phyloP scores from a whole-genome alignment of 2,888 invertebrate species.

The Hemithea aestivaria region DNA sequence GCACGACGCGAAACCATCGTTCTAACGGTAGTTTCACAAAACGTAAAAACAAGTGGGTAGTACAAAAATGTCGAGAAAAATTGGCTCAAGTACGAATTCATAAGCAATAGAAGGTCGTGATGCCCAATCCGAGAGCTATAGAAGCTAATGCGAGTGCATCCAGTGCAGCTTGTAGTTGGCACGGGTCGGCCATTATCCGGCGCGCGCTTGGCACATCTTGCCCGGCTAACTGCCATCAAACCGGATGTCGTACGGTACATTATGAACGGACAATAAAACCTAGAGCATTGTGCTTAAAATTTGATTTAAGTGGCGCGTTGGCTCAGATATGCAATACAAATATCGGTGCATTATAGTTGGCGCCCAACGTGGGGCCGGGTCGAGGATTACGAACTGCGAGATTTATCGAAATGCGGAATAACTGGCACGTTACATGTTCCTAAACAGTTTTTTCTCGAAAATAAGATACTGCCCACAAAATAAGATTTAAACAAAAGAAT shows the following conservation, averaged over 20 bases:
- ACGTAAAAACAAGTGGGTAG: background rate
- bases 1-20: no score
- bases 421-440: no score
- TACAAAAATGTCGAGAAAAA: slow-evolving; percentile 7
- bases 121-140: slow-evolving; percentile 31
- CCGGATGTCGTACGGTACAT: slow-evolving; percentile 69
- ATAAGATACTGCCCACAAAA: no score
- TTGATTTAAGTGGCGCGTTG: slow-evolving; percentile 44
- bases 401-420: no score
- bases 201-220: slow-evolving; percentile 59
- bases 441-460: no score
- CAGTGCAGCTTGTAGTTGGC: slow-evolving; percentile 54
- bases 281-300: slow-evolving; percentile 50
- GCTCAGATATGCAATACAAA: slow-evolving; percentile 33
- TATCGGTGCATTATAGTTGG: slow-evolving; percentile 34
- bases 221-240: slow-evolving; percentile 67
- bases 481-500: no score
- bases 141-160: slow-evolving; percentile 52
- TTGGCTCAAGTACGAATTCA: slow-evolving; percentile 16
- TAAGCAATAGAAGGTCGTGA: slow-evolving; percentile 23
- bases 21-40: no score
- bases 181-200: slow-evolving; percentile 59
- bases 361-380: slow-evolving; percentile 44
- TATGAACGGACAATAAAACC: slow-evolving; percentile 71
- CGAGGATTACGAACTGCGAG: slow-evolving; percentile 1